Conservation (phyloP, 2,888 invertebrate genomes). For the Eremobia ochroleuca region DNA sequence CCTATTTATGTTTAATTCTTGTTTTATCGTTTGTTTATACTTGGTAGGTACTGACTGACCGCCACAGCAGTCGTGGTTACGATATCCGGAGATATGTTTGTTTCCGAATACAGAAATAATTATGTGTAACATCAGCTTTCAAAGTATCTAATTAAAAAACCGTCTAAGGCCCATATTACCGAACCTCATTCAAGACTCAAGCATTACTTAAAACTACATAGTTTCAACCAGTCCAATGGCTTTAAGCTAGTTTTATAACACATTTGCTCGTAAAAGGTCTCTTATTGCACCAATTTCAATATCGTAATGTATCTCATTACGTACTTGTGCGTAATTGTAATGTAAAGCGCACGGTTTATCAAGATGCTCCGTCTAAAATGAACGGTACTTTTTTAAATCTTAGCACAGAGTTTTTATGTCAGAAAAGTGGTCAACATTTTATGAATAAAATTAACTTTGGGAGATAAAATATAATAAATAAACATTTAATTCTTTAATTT, state of each 20-base stretch:
- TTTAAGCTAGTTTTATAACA: neutral
- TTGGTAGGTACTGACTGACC: conserved; percentile 3
- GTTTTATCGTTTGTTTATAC: conserved; percentile 49
- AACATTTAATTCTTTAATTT: too few relatives aligned
- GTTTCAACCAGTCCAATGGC: neutral
- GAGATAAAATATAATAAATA: too few relatives aligned
- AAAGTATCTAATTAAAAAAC: neutral
- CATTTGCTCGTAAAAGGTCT: too few relatives aligned
- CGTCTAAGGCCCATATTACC: neutral
- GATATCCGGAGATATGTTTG: conserved; percentile 25
- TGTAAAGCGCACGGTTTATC: too few relatives aligned
- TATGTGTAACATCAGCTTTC: neutral
- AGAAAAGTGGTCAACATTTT: too few relatives aligned
- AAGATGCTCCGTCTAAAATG: too few relatives aligned
- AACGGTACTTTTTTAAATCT: too few relatives aligned
- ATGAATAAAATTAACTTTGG: too few relatives aligned
- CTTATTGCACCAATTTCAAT: too few relatives aligned
- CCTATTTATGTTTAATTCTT: conserved; percentile 45
- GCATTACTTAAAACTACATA: neutral
- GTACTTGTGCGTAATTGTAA: too few relatives aligned
- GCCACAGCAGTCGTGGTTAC: conserved; percentile 7
- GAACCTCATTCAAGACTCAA: neutral
- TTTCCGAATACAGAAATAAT: conserved; percentile 14
- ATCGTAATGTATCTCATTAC: too few relatives aligned
- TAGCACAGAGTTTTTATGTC: too few relatives aligned